A percentile compares a stretch with the other conserved stretches of the same genome.
Conservation (phyloP, 1,140 invertebrate genomes). For the Papilio glaucus region DNA sequence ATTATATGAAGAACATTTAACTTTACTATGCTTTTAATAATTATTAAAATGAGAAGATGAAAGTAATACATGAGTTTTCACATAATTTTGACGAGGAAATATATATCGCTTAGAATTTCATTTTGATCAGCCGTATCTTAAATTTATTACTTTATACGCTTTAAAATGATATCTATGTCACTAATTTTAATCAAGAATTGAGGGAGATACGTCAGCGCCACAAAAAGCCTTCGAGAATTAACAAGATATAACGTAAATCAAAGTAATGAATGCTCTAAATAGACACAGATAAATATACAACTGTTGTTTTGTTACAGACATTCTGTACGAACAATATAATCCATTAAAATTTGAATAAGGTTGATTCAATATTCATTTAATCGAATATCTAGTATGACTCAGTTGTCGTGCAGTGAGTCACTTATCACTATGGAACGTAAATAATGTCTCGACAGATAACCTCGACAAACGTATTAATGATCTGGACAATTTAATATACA, state of each 20-base stretch:
- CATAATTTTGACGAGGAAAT: no score
- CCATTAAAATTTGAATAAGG: slow-evolving; percentile 16
- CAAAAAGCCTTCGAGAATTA: no score
- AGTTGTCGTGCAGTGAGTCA: slow-evolving; percentile 1
- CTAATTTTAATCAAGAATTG: no score
- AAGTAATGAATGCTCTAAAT: neutral
- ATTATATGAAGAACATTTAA: neutral
- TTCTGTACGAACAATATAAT: neutral
- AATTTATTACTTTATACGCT: no score
- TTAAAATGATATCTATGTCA: no score
- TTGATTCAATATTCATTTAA: slow-evolving; percentile 13
- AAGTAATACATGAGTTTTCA: no score
- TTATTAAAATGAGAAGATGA: no score
- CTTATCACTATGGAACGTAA: slow-evolving; percentile 34
- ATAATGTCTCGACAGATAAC: slow-evolving; percentile 42
- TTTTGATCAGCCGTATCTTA: no score
- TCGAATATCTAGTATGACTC: slow-evolving; percentile 25
- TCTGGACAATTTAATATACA: slow-evolving; percentile 42
- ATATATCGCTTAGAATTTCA: no score
- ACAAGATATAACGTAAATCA: neutral
- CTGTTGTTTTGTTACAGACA: neutral
- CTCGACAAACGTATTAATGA: slow-evolving; percentile 44
- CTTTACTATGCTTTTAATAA: neutral
- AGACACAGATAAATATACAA: neutral
- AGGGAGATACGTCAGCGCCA: no score